These are phyloP conservation scores for Chiridota heheva DNA, from an alignment of 35 echinoderm and acorn worm species.

Conservation along the genomic window DNA sequence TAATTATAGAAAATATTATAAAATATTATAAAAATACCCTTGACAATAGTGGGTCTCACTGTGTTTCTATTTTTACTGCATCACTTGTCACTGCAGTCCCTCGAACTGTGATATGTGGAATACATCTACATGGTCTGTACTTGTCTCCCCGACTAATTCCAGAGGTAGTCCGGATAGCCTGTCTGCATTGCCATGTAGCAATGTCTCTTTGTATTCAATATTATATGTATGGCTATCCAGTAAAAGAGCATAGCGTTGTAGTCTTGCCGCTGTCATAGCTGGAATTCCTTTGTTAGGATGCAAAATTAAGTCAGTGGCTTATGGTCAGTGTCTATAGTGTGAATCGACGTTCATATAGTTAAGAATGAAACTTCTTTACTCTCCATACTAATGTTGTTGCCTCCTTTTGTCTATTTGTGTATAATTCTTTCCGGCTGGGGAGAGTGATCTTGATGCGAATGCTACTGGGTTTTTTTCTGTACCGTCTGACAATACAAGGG, in stretches of 20 bases:
- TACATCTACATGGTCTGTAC: constrained; percentile 29
- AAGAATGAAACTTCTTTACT: constrained; percentile 41
- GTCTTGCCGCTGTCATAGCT: constrained; percentile 28
- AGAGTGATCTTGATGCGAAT: constrained; percentile 58
- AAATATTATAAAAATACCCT: no score
- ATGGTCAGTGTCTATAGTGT: constrained; percentile 22
- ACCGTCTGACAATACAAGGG: constrained; percentile 48
- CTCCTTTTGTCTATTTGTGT: constrained; percentile 52
- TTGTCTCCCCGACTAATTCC: background rate
- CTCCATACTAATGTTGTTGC: constrained; percentile 17
- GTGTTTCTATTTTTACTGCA: constrained; percentile 7
- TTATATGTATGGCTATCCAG: constrained; percentile 49
- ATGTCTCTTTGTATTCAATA: constrained; percentile 15
- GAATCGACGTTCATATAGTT: constrained; percentile 18
- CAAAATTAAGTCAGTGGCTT: constrained; percentile 47
- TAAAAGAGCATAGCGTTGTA: constrained; percentile 54
- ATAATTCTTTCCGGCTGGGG: constrained; percentile 56
- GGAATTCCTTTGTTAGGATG: constrained; percentile 29
- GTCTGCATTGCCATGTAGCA: constrained; percentile 42
- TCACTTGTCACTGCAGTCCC: background rate
- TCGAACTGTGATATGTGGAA: background rate
- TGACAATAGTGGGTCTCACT: constrained; percentile 19
- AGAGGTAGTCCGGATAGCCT: constrained; percentile 51
- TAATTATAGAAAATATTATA: no score
- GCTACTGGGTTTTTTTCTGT: constrained; percentile 58